These are phyloP conservation scores for Argopecten irradians DNA, from an alignment of 1,140 invertebrate species.

Conservation along the genomic window DNA sequence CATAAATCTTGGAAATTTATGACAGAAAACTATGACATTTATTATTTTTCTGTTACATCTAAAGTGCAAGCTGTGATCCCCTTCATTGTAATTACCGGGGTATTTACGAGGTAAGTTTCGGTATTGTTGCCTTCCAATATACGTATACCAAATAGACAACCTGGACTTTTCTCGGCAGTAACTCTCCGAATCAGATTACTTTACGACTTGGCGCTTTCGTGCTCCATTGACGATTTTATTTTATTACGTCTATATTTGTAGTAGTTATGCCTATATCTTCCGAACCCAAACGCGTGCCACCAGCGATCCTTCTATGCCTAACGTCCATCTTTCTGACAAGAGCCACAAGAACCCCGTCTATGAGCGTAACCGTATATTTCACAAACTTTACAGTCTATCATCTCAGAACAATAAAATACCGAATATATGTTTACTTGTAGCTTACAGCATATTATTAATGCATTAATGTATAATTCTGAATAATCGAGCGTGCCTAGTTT, in stretches of 20 bases:
- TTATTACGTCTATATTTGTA: conserved; percentile 23
- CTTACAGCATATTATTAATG: conserved; percentile 1
- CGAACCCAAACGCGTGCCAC: background rate
- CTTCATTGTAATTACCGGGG: background rate
- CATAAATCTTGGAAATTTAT: background rate
- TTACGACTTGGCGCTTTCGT: background rate
- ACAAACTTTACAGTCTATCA: conserved; percentile 18
- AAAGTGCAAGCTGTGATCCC: background rate
- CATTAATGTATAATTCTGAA: background rate
- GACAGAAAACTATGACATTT: background rate
- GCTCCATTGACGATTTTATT: background rate
- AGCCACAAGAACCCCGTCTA: background rate
- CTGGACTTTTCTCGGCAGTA: conserved; percentile 13
- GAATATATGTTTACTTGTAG: background rate
- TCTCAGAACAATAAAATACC: background rate
- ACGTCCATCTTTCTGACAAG: background rate
- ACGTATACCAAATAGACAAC: conserved; percentile 1
- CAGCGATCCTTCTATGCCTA: background rate
- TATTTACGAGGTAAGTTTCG: background rate
- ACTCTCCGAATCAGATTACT: conserved; percentile 1
- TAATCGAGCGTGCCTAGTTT: background rate
- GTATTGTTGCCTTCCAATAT: background rate
- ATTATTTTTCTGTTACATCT: background rate
- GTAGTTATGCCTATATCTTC: background rate
- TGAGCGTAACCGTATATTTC: background rate